Conservation (phyloP, 2,797 vertebrate species). For the Propithecus deckenii region DNA sequence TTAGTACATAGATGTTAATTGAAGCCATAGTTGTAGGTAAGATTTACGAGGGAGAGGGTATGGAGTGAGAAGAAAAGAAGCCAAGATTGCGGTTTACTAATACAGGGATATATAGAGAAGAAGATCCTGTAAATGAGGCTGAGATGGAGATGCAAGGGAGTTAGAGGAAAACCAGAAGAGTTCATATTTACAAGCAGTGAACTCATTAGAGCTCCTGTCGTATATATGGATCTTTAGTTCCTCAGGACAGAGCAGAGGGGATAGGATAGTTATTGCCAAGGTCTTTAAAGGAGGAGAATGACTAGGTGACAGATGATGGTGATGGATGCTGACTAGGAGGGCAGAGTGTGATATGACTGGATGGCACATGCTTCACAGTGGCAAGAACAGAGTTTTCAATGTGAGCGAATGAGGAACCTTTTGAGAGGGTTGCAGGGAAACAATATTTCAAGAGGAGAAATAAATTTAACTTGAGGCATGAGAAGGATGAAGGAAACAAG, state of each 20-base stretch:
- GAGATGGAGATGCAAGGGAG: not conserved
- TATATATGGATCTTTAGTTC: not conserved
- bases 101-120: not conserved
- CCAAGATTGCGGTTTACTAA: not conserved
- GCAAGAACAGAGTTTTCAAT: not conserved
- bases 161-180: not conserved
- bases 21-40: not conserved
- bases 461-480: not conserved
- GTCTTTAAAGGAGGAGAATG: not conserved
- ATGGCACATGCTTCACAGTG: not conserved
- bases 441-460: not conserved
- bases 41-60: not conserved
- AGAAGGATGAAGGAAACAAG: not conserved
- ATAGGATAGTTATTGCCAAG: not conserved
- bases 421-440: not conserved
- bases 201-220: not conserved
- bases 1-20: not conserved
- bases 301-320: not conserved
- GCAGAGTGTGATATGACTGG: not conserved
- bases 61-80: not conserved
- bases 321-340: not conserved
- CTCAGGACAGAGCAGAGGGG: not conserved
- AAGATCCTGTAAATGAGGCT: not conserved
- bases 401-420: not conserved
- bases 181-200: not conserved